Conservation (phyloP, 2,797 vertebrate genomes). For the Danio choprae region DNA sequence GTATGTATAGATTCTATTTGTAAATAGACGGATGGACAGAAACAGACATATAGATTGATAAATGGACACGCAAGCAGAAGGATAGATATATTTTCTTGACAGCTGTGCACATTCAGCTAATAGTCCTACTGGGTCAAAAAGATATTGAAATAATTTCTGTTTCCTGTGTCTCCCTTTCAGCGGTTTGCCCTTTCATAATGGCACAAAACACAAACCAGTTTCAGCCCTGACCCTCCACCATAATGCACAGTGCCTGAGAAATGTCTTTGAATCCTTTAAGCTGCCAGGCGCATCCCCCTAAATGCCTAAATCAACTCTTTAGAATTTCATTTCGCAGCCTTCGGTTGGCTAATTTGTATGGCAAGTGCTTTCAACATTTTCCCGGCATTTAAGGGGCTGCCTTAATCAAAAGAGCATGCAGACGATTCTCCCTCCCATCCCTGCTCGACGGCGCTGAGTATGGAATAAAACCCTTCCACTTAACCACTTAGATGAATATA, state of each 20-base stretch:
- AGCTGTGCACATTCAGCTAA: slow-evolving; percentile 34
- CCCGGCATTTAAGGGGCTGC: slow-evolving; percentile 78
- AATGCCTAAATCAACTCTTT: slow-evolving; percentile 84
- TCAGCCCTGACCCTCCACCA: slow-evolving; percentile 73
- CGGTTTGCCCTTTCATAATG: slow-evolving; percentile 61
- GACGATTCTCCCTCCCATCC: slow-evolving; percentile 81
- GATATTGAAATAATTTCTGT: slow-evolving; percentile 58
- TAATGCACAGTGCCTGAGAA: slow-evolving; percentile 76
- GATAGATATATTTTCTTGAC: neutral
- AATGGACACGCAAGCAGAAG: too few species aligned
- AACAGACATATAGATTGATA: neutral
- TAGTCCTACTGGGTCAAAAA: slow-evolving; percentile 55
- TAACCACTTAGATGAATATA: slow-evolving; percentile 99
- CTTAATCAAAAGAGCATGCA: slow-evolving; percentile 86
- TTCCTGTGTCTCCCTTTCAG: slow-evolving; percentile 55
- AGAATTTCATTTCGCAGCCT: slow-evolving; percentile 82
- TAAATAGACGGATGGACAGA: neutral
- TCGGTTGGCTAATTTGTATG: slow-evolving; percentile 84
- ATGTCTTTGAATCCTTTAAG: slow-evolving; percentile 79
- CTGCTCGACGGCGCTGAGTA: slow-evolving; percentile 86
- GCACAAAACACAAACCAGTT: slow-evolving; percentile 69
- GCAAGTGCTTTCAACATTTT: slow-evolving; percentile 85
- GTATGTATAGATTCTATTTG: neutral
- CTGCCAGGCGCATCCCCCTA: slow-evolving; percentile 76
- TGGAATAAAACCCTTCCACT: slow-evolving; percentile 98